Base-by-base conservation (phyloP, 2,888 invertebrate species). In the Incurvaria masculella region DNA sequence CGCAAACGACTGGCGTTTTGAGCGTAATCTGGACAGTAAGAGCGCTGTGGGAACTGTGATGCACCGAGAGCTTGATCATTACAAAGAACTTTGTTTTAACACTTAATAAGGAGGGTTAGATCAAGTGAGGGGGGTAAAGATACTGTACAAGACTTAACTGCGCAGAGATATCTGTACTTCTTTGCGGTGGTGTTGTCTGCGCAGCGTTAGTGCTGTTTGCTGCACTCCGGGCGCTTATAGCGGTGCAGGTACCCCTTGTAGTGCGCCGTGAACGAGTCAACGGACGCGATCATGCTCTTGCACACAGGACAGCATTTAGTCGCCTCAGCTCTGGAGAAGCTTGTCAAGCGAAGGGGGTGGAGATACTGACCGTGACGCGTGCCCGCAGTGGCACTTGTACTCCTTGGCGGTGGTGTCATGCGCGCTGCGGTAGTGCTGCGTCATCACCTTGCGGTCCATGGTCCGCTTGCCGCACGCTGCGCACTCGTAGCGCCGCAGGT, bases 261-360 rank as follows among this genome's bases (percentile, higher is more conserved):
- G 49, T 75, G 76, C 0, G 65, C 56, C 0, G 68, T 69, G 27
- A 72, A 72, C 0, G 69, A 62, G 1, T 74, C 70, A 8, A 72
- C 64, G 0, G 69, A 62, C 0, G 67, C 52, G 6, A 69, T 55
- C 0, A 69, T 55, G 0, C 65, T 69, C 39, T 67, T 66, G 49
- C 76, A 76, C 16, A 76, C 64, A 0, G 73, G 70, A 47, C 76
- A 76, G 1, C 56, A n/a, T 63, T 49, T 70, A 72, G 2, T 70
- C 62, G 0, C 74, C 75, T 0, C 65, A 23, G 1, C 58, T 56
- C 76, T 75, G 62, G 21, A 68, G 66, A n/a, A n/a, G n/a, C n/a
- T n/a, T n/a, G n/a, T n/a, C n/a, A n/a, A n/a, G n/a, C n/a, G n/a
- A n/a, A n/a, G n/a, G n/a, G n/a, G n/a, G n/a, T n/a, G n/a, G n/a